These are phyloP conservation scores for Eristalinus sepulchralis DNA, from an alignment of 2,888 invertebrate species.

Conservation along the genomic window DNA sequence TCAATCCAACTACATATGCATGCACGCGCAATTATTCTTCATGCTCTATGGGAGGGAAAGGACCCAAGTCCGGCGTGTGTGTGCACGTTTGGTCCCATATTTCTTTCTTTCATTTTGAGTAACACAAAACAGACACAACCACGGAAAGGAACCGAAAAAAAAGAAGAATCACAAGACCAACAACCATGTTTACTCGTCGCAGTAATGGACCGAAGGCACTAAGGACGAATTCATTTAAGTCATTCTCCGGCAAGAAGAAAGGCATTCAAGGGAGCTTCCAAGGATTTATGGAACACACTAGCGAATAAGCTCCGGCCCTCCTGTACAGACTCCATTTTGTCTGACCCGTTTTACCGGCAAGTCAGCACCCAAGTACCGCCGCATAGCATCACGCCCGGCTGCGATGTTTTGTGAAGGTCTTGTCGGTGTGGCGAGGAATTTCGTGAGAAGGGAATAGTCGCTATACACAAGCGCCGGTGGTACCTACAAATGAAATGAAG, in stretches of 20 bases:
- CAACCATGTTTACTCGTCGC: constrained; percentile 45
- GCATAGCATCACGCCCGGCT: constrained; percentile 61
- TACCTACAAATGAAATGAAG: constrained; percentile 59
- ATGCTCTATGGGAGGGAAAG: constrained; percentile 13
- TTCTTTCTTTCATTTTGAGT: constrained; percentile 26
- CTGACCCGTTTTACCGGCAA: constrained; percentile 42
- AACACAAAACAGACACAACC: constrained; percentile 44
- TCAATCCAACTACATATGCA: constrained; percentile 6
- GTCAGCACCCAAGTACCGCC: constrained; percentile 49
- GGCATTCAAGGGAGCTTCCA: constrained; percentile 42
- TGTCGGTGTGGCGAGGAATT: constrained; percentile 44
- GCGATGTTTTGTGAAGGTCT: constrained; percentile 50
- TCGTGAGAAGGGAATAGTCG: constrained; percentile 13
- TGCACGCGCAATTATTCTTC: constrained; percentile 52
- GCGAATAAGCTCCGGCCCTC: constrained; percentile 34
- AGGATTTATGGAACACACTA: constrained; percentile 66
- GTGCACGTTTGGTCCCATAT: constrained; percentile 46
- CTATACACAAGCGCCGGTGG: constrained; percentile 4
- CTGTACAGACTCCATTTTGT: constrained; percentile 6
- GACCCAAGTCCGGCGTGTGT: constrained; percentile 34
- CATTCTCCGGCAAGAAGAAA: constrained; percentile 5
- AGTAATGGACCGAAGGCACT: constrained; percentile 38
- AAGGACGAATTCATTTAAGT: constrained; percentile 46
- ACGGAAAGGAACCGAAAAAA: neutral
- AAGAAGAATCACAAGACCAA: neutral